Conservation (phyloP, 2,113 vertebrate species). For the Nematolebias whitei region DNA sequence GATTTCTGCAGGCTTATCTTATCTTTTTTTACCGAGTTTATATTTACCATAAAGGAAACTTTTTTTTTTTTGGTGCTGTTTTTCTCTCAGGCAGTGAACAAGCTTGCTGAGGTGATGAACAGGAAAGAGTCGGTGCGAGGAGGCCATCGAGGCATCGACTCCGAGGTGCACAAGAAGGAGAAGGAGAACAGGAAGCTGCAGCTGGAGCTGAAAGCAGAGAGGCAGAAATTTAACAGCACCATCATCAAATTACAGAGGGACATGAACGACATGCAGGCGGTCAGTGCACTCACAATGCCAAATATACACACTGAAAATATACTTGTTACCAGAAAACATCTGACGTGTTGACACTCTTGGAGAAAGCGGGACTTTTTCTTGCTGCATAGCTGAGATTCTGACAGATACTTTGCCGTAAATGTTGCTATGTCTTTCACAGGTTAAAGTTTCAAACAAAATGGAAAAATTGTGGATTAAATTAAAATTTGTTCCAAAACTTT, state of each 20-base stretch:
- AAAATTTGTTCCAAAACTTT: no score
- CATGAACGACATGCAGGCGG: constrained; percentile 95
- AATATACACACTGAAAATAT: constrained; percentile 11
- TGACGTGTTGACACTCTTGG: constrained; percentile 3
- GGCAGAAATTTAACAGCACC: constrained; percentile 90
- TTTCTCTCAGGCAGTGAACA: constrained; percentile 90
- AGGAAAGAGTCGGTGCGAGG: constrained; percentile 76
- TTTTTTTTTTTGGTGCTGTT: neutral
- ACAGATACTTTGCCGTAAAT: neutral
- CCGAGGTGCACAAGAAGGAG: constrained; percentile 89
- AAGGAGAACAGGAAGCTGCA: constrained; percentile 97
- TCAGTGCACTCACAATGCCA: constrained; percentile 75
- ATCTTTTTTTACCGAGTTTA: constrained; percentile 3
- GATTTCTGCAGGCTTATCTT: constrained; percentile 16
- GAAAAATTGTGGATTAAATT: neutral
- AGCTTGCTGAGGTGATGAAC: constrained; percentile 96
- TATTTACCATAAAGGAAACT: constrained; percentile 21
- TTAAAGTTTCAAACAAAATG: no score
- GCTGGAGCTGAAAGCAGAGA: constrained; percentile 90
- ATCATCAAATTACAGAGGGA: constrained; percentile 96
- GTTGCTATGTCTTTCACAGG: neutral
- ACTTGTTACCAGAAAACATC: constrained; percentile 22
- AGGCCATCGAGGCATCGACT: constrained; percentile 82
- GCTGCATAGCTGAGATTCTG: neutral
- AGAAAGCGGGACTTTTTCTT: neutral